These are phyloP conservation scores for Apotomis betuletana DNA, from an alignment of 2,888 invertebrate genomes.

Conservation along the genomic window DNA sequence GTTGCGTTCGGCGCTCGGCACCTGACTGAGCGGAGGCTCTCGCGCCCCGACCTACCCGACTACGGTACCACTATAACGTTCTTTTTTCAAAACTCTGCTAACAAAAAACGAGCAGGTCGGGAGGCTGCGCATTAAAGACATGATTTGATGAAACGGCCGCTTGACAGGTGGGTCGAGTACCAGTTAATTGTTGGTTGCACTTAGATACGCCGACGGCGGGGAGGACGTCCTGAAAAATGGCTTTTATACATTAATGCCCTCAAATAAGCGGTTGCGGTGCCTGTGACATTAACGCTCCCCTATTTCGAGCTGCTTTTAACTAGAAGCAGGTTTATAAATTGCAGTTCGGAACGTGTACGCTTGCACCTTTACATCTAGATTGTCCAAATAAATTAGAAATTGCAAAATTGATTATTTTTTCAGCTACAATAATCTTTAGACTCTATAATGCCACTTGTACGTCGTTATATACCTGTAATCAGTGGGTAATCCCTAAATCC, in stretches of 20 bases:
- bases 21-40: slow-evolving; percentile 79
- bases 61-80: slow-evolving; percentile 71
- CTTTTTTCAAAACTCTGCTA: slow-evolving; percentile 72
- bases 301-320: slow-evolving; percentile 21
- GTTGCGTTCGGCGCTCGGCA: slow-evolving; percentile 77
- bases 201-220: slow-evolving; percentile 60
- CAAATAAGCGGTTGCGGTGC: slow-evolving; percentile 74
- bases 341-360: slow-evolving; percentile 5
- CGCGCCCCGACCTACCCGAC: slow-evolving; percentile 82
- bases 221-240: slow-evolving; percentile 75
- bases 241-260: slow-evolving; percentile 76
- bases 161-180: slow-evolving; percentile 80
- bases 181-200: slow-evolving; percentile 75
- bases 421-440: background rate
- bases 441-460: background rate
- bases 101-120: slow-evolving; percentile 74
- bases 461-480: slow-evolving; percentile 32
- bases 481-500: slow-evolving; percentile 39
- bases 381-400: slow-evolving; percentile 1
- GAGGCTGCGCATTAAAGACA: slow-evolving; percentile 81
- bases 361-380: slow-evolving; percentile 21
- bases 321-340: slow-evolving; percentile 37
- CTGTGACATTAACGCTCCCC: slow-evolving; percentile 68
- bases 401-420: background rate
- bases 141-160: slow-evolving; percentile 81